Evolutionary conservation across 2,113 vertebrate species (phyloP).

Genomic region (Eretmochelys imbricata): DNA sequence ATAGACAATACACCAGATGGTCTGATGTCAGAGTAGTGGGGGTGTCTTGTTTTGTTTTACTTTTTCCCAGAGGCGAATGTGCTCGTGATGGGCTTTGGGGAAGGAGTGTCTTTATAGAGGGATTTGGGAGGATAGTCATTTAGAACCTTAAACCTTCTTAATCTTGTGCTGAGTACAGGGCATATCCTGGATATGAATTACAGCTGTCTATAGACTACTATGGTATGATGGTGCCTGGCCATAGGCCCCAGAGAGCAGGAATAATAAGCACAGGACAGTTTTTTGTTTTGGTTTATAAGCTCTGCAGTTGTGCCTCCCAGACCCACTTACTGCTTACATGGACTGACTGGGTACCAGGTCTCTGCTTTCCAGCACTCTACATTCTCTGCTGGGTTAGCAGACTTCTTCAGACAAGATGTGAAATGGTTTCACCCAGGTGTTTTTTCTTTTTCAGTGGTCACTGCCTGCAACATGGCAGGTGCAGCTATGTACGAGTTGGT

Average conservation of each 20-base stretch:
- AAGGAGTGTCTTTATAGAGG: background rate
- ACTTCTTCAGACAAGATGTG: no score
- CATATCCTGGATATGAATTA: background rate
- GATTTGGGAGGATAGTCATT: background rate
- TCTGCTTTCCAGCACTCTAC: background rate
- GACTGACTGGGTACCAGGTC: background rate
- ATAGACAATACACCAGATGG: background rate
- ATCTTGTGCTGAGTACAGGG: background rate
- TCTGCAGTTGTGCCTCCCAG: background rate
- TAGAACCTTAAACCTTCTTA: background rate
- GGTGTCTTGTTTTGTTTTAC: background rate
- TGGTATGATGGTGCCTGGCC: background rate
- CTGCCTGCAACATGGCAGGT: constrained; percentile 93
- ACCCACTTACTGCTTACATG: background rate
- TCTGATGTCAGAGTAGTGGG: background rate
- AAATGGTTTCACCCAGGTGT: background rate
- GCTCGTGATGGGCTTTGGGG: background rate
- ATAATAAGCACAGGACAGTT: background rate
- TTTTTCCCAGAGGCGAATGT: background rate
- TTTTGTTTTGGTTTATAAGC: background rate
- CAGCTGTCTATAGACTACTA: background rate
- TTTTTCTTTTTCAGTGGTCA: constrained; percentile 87
- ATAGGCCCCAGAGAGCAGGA: background rate
- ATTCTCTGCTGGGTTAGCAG: no score
- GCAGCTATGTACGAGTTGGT: constrained; percentile 99